Conservation (phyloP, 1,140 invertebrate genomes). For the Lanistes nyassanus region DNA sequence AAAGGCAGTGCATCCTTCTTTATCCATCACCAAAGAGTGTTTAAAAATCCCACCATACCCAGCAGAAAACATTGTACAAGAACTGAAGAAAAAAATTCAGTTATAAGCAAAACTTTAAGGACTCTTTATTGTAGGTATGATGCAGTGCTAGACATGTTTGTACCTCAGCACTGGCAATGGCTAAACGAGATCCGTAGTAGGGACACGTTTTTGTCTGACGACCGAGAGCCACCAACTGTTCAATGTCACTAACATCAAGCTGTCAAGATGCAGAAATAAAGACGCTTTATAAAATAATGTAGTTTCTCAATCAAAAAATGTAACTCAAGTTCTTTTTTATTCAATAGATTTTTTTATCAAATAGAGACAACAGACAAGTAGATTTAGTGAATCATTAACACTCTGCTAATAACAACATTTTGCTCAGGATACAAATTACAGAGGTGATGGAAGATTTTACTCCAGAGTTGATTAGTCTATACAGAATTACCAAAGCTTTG, state of each 20-base stretch:
- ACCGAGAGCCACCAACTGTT: slow-evolving; percentile 81
- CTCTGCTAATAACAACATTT: too few relatives aligned
- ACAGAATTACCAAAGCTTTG: slow-evolving; percentile 47
- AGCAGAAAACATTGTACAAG: background rate
- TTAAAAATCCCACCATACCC: background rate
- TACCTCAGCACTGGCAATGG: slow-evolving; percentile 82
- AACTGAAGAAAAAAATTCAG: too few relatives aligned
- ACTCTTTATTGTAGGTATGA: too few relatives aligned
- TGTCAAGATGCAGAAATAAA: slow-evolving; percentile 28
- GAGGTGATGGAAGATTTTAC: too few relatives aligned
- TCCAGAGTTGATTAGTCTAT: too few relatives aligned
- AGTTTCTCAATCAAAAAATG: too few relatives aligned
- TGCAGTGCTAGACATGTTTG: background rate
- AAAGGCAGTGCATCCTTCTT: too few relatives aligned
- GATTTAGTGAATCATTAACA: too few relatives aligned
- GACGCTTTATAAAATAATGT: background rate
- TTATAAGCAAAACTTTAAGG: background rate
- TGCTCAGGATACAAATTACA: too few relatives aligned
- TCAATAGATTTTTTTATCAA: too few relatives aligned
- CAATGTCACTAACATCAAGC: slow-evolving; percentile 84
- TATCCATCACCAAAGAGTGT: background rate
- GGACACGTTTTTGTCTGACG: slow-evolving; percentile 83
- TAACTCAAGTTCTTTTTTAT: too few relatives aligned
- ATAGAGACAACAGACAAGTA: too few relatives aligned
- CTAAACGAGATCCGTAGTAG: slow-evolving; percentile 87